These are phyloP conservation scores for Gonatopus flavifemur DNA, from an alignment of 1,140 invertebrate genomes.

Conservation along the genomic window DNA sequence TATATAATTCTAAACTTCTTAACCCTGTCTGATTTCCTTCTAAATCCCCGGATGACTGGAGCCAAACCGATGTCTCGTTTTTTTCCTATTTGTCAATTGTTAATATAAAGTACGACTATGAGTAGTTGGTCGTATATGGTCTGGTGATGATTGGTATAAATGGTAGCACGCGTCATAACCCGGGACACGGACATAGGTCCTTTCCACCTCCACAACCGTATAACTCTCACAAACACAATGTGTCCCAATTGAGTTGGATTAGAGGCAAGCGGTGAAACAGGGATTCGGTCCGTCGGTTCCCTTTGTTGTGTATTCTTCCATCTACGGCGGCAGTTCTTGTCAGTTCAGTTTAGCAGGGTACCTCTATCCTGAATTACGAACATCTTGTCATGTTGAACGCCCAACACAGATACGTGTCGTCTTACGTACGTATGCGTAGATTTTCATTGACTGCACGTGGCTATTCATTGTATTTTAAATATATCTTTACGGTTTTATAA, in stretches of 20 bases:
- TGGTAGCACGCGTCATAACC: constrained; percentile 54
- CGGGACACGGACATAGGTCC: constrained; percentile 37
- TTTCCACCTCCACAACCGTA: constrained; percentile 37
- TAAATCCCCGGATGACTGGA: constrained; percentile 44
- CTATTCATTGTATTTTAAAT: no score
- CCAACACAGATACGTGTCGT: constrained; percentile 28
- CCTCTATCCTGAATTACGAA: constrained; percentile 53
- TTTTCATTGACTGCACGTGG: no score
- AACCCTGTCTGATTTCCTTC: constrained; percentile 30
- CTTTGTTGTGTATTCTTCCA: constrained; percentile 52
- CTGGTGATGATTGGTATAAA: constrained; percentile 55
- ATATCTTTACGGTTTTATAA: no score
- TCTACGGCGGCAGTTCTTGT: constrained; percentile 33
- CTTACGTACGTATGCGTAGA: constrained; percentile 36
- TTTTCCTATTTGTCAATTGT: constrained; percentile 54
- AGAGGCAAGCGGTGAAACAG: constrained; percentile 46
- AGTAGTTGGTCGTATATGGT: no score
- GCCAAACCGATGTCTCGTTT: constrained; percentile 23
- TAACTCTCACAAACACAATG: no score
- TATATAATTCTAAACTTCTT: no score
- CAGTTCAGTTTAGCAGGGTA: no score
- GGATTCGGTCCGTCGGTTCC: constrained; percentile 50
- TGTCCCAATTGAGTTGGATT: constrained; percentile 54
- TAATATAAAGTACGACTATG: constrained; percentile 46
- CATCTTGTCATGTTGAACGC: constrained; percentile 54